Evolutionary conservation across 2,888 invertebrate species (phyloP).

Genomic region (Parasteatoda lunata): DNA sequence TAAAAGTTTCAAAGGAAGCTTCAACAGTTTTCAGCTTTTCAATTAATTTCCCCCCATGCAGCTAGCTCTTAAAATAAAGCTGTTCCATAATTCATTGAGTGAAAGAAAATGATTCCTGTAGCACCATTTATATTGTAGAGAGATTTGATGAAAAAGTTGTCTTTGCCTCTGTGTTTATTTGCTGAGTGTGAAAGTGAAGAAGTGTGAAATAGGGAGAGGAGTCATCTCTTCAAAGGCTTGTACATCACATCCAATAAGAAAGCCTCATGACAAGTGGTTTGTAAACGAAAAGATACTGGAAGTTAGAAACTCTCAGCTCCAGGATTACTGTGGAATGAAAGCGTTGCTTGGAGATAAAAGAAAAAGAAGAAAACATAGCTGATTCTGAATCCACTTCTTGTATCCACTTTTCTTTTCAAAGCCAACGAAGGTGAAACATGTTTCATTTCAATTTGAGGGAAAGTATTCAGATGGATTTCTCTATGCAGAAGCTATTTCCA

Average conservation of each 20-base stretch:
- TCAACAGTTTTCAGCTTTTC: not conserved
- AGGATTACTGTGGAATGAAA: not conserved
- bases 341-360: not conserved
- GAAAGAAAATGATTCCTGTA: too few relatives aligned
- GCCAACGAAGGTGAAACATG: too few relatives aligned
- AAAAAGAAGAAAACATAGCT: not conserved
- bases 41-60: not conserved
- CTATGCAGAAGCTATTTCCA: too few relatives aligned
- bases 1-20: too few relatives aligned
- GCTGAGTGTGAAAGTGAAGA: not conserved
- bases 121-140: not conserved
- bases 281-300: not conserved
- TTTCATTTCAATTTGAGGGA: too few relatives aligned
- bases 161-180: not conserved
- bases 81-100: too few relatives aligned
- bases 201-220: not conserved
- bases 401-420: too few relatives aligned
- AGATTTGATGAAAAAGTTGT: not conserved
- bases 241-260: constrained; percentile 6
- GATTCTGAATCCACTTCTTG: too few relatives aligned
- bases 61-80: too few relatives aligned
- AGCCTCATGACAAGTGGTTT: not conserved
- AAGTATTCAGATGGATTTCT: too few relatives aligned
- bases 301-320: not conserved
- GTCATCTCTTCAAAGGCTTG: not conserved